phyloP scores from a whole-genome alignment of 2,113 vertebrate species.

The Saguinus midas region DNA sequence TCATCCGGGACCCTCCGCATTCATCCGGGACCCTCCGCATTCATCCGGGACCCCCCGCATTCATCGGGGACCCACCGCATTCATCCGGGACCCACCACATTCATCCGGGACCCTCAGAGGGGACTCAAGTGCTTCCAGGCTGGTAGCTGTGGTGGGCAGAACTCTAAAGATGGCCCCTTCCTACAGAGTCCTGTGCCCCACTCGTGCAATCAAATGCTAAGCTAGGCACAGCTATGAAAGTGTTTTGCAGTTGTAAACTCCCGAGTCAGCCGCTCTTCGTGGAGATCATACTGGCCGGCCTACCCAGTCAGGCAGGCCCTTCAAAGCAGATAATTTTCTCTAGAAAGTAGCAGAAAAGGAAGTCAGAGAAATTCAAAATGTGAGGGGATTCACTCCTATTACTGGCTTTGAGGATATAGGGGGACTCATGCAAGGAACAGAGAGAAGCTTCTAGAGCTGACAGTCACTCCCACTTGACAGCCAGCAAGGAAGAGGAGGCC shows the following conservation, averaged over 20 bases:
- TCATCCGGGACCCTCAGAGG: not conserved
- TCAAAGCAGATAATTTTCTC: not conserved
- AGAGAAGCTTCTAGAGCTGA: not conserved
- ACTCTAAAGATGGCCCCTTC: not conserved
- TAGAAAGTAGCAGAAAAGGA: not conserved
- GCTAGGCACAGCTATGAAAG: not conserved
- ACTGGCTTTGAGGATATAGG: not conserved
- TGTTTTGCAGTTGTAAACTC: not conserved
- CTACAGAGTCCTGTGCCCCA: not conserved
- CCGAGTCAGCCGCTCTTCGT: not conserved
- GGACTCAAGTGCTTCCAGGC: not conserved
- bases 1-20: too few relatives aligned
- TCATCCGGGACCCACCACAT: too few relatives aligned
- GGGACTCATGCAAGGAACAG: not conserved
- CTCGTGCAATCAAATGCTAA: not conserved
- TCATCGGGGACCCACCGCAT: not conserved
- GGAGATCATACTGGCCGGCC: not conserved
- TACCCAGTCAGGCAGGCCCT: not conserved
- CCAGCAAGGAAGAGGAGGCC: not conserved
- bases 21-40: too few relatives aligned
- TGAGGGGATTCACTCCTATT: not conserved
- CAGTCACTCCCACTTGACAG: not conserved
- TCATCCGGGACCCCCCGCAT: too few relatives aligned
- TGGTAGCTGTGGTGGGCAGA: not conserved
- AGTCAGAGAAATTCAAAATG: not conserved